These are phyloP conservation scores for Saturnia japonica DNA, from an alignment of 2,888 invertebrate species.

Conservation along the genomic window DNA sequence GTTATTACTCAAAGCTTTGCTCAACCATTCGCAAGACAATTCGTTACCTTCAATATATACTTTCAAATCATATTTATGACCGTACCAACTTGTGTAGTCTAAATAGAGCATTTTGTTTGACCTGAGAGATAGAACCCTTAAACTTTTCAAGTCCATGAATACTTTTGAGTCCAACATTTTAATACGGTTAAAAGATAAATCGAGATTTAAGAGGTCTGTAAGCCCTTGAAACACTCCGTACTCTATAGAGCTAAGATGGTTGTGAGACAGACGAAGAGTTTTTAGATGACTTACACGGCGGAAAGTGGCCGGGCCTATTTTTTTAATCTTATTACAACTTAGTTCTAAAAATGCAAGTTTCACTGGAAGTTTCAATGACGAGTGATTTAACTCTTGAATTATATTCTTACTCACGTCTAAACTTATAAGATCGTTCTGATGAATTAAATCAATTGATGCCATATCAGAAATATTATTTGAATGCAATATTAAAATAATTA, in stretches of 20 bases:
- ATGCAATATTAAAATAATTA: conserved; percentile 51
- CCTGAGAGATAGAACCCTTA: conserved; percentile 52
- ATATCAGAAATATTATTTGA: conserved; percentile 62
- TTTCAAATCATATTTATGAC: conserved; percentile 50
- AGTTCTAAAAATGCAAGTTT: conserved; percentile 54
- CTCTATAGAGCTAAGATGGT: conserved; percentile 49
- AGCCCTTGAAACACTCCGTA: conserved; percentile 65
- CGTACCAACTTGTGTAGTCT: conserved; percentile 60
- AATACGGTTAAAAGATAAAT: conserved; percentile 56
- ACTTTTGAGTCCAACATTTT: conserved; percentile 56
- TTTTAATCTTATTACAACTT: conserved; percentile 52
- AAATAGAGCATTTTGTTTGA: conserved; percentile 53
- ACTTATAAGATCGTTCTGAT: conserved; percentile 50
- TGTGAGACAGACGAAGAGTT: conserved; percentile 57
- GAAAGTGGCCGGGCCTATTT: conserved; percentile 61
- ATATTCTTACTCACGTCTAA: conserved; percentile 60
- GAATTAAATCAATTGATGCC: conserved; percentile 46
- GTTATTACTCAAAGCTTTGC: conserved; percentile 53
- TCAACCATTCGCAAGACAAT: conserved; percentile 66
- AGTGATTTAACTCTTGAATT: conserved; percentile 50
- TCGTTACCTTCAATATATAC: conserved; percentile 65
- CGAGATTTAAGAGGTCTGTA: conserved; percentile 43
- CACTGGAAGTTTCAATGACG: conserved; percentile 55
- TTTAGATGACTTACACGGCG: conserved; percentile 45
- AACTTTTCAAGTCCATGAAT: conserved; percentile 58